Evolutionary conservation across 2,113 vertebrate genomes (phyloP).

Genomic region (Neotoma lepida): DNA sequence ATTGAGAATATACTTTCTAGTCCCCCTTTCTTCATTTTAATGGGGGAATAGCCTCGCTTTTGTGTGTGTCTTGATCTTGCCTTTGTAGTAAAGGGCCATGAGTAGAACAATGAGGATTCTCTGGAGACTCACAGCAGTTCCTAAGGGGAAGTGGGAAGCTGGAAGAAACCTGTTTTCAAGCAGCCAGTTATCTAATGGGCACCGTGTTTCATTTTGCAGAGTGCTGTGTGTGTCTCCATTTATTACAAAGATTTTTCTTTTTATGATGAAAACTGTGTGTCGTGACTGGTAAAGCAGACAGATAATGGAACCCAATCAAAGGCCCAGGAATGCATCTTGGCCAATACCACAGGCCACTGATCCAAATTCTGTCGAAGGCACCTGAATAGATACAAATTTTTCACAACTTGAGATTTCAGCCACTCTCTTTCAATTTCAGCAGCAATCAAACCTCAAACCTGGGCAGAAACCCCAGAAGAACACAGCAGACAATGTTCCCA

Average conservation of each 20-base stretch:
- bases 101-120: neutral
- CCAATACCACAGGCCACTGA: neutral
- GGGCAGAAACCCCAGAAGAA: neutral
- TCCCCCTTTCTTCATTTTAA: neutral
- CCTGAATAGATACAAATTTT: constrained; percentile 11
- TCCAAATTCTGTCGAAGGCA: neutral
- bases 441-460: neutral
- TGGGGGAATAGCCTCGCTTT: neutral
- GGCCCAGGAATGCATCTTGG: neutral
- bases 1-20: neutral
- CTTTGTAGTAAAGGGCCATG: neutral
- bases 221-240: constrained; percentile 18
- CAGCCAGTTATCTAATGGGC: neutral
- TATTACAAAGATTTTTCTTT: constrained; percentile 16
- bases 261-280: neutral
- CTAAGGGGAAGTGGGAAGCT: neutral
- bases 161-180: neutral
- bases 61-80: neutral
- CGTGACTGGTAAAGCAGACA: constrained; percentile 10
- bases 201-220: neutral
- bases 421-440: neutral
- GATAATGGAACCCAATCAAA: neutral
- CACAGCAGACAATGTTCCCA: neutral
- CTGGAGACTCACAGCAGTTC: neutral
- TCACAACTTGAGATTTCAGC: neutral